Conservation (phyloP, 2,888 invertebrate species). For the Hemistola chrysoprasaria region DNA sequence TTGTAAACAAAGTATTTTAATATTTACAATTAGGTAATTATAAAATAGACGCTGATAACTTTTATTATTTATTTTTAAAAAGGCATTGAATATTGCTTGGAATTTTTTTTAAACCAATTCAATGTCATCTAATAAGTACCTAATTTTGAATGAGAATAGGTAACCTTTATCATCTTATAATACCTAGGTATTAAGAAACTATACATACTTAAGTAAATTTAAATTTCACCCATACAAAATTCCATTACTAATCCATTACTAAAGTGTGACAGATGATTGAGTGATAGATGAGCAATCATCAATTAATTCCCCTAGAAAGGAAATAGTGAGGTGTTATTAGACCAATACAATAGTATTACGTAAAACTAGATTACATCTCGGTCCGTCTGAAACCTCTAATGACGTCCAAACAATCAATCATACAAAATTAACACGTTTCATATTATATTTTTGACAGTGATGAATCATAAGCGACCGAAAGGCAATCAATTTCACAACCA, state of each 20-base stretch:
- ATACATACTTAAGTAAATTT: too few relatives aligned
- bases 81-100: too few relatives aligned
- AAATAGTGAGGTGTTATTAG: slow-evolving; percentile 36
- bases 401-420: slow-evolving; percentile 76
- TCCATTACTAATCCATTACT: slow-evolving; percentile 42
- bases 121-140: too few relatives aligned
- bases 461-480: slow-evolving; percentile 79
- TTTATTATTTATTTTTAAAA: too few relatives aligned
- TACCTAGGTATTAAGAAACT: too few relatives aligned
- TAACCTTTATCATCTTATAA: too few relatives aligned
- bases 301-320: slow-evolving; percentile 37
- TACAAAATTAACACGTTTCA: slow-evolving; percentile 78
- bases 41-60: too few relatives aligned
- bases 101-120: too few relatives aligned
- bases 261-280: slow-evolving; percentile 55
- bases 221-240: too few relatives aligned
- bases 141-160: too few relatives aligned
- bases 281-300: slow-evolving; percentile 49
- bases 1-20: too few relatives aligned
- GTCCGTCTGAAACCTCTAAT: slow-evolving; percentile 55
- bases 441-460: slow-evolving; percentile 77
- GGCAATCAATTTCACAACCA: slow-evolving; percentile 80
- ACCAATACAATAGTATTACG: slow-evolving; percentile 62
- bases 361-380: slow-evolving; percentile 72
- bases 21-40: too few relatives aligned